Base-by-base conservation (phyloP, 2,797 vertebrate genomes). In the Labroides dimidiatus region DNA sequence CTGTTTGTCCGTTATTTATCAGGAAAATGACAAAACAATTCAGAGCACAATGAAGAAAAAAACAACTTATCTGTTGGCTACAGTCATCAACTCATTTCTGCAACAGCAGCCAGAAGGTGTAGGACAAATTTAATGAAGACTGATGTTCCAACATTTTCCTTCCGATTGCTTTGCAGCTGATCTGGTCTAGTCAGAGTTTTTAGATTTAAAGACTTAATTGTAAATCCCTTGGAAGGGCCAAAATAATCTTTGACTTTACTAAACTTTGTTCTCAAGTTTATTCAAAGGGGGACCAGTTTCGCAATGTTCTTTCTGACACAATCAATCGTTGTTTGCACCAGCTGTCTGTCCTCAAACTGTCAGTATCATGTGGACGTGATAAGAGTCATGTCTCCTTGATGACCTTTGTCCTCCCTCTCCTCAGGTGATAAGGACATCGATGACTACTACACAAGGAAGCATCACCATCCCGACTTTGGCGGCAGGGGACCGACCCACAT, bases 361-460 rank as follows among this genome's bases (percentile, higher is more conserved):
- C 41, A 44, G 12, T 23, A 39, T 17, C 20, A 57, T 33, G 36
- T n/a, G 7, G 20, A 23, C 1, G n/a, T 17, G 8, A 33, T 33
- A 33, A 33, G 30, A 33, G 14, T 14, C 36, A 4, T 51, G 19
- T 69, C 6, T 48, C 39, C 41, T 24, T 73, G 10, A 57, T 48
- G 15, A 4, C 16, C 4, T 45, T 13, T 33, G 2, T 47, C 51
- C 27, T 39, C 36, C 59, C 2, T 10, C 47, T 65, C 49, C 16
- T 55, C 80, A 98, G 97, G 91, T 42, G 97, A 98, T 67, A 96
- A 97, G 78, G 96, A 98, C 44, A 86, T 96, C 0, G 97, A 98
- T 0, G 96, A 97, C 1, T 99, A 96, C 84, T 99, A 99, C 84
- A 91, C 93, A 48, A 94, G 97, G 82, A 95, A 96, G 82, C 94